A percentile compares a stretch with the other conserved stretches of the same genome.
Conservation (phyloP, 2,888 invertebrate genomes). For the Mechanitis messenoides region DNA sequence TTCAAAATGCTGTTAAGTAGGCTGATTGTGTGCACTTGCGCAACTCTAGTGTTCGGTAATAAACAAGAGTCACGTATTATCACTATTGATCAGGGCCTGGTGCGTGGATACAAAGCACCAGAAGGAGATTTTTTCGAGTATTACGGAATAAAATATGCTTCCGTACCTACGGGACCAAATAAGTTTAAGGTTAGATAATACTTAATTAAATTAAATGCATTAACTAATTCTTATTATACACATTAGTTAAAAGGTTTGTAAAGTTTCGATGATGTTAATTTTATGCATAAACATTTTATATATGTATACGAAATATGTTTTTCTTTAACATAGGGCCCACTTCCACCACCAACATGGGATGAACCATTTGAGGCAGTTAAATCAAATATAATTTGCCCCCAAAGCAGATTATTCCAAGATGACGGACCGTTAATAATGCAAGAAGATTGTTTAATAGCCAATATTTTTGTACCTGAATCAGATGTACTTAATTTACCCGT, state of each 20-base stretch:
- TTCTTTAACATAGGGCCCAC: slow-evolving; percentile 33
- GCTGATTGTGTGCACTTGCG: not conserved
- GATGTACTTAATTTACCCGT: slow-evolving; percentile 40
- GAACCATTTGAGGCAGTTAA: slow-evolving; percentile 35
- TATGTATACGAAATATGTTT: no score
- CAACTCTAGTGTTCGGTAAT: not conserved
- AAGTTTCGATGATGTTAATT: no score
- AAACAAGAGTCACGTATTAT: slow-evolving; percentile 29
- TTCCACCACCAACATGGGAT: slow-evolving; percentile 38
- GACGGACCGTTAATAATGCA: not conserved
- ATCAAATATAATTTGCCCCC: slow-evolving; percentile 36
- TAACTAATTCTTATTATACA: no score
- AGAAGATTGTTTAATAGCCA: slow-evolving; percentile 33
- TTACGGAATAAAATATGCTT: slow-evolving; percentile 53
- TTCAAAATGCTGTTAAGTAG: no score
- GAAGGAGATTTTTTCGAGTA: slow-evolving; percentile 38
- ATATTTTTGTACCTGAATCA: slow-evolving; percentile 32
- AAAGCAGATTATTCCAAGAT: slow-evolving; percentile 15
- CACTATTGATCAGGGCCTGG: slow-evolving; percentile 39
- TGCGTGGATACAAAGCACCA: slow-evolving; percentile 39
- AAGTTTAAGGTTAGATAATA: slow-evolving; percentile 39
- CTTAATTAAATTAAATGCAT: no score
- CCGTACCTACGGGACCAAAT: slow-evolving; percentile 43
- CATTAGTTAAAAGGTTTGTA: no score
- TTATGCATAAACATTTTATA: no score